These are phyloP conservation scores for Liasis olivaceus DNA, from an alignment of 2,797 vertebrate genomes.

Conservation along the genomic window DNA sequence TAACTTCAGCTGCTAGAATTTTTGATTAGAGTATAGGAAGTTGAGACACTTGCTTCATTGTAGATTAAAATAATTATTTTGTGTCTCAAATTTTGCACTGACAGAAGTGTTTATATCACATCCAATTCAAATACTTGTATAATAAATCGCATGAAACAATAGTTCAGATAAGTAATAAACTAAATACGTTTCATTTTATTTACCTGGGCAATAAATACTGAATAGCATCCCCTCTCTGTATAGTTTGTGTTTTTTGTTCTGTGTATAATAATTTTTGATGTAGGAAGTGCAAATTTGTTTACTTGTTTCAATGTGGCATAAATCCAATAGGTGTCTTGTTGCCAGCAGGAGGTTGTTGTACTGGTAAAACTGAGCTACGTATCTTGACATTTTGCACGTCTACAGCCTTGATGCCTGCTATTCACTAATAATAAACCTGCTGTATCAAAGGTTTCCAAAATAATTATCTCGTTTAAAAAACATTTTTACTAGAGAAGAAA, in stretches of 20 bases:
- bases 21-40: neutral
- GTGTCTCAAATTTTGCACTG: neutral
- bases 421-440: neutral
- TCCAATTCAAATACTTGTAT: too few relatives aligned
- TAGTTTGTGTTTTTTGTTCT: neutral
- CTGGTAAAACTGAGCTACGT: neutral
- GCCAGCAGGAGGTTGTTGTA: neutral
- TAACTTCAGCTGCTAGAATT: neutral
- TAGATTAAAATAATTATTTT: neutral
- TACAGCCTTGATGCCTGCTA: neutral
- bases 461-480: neutral
- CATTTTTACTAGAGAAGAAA: slow-evolving; percentile 9
- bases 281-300: neutral
- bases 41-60: neutral
- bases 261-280: neutral
- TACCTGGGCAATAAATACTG: neutral
- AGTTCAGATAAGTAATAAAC: neutral
- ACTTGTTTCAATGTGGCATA: neutral
- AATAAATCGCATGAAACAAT: neutral
- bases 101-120: neutral
- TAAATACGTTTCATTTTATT: neutral
- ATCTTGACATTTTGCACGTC: neutral
- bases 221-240: neutral
- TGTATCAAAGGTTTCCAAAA: neutral
- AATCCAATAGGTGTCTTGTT: neutral